Percentiles rank a stretch among this genome's conserved stretches.
Evolutionary conservation across 2,797 vertebrate genomes (phyloP).

Genomic region (Lophius americanus): DNA sequence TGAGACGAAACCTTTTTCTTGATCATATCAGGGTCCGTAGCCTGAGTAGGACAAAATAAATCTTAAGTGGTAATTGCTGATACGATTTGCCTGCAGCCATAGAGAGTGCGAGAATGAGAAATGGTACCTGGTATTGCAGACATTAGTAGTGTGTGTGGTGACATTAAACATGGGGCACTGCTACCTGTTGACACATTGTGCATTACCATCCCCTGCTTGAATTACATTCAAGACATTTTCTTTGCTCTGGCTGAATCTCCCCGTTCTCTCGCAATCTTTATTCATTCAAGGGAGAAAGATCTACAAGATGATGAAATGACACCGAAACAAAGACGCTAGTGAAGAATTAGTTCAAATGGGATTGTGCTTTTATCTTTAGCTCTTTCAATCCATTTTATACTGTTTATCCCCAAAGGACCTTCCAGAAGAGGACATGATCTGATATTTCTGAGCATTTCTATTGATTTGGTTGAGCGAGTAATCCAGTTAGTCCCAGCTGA

Average conservation of each 20-base stretch:
- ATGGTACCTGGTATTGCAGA: constrained; percentile 7
- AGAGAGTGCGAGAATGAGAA: constrained; percentile 5
- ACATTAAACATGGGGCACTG: constrained; percentile 30
- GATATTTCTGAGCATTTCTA: constrained; percentile 48
- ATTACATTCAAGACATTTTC: constrained; percentile 17
- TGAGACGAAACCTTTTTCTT: too few species aligned
- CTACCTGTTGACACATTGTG: constrained; percentile 21
- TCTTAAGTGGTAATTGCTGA: constrained; percentile 26
- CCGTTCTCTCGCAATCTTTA: constrained; percentile 8
- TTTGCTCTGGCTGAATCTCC: constrained; percentile 3
- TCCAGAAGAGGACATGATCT: constrained; percentile 35
- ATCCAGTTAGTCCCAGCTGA: constrained; percentile 43
- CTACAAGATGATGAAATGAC: constrained; percentile 51
- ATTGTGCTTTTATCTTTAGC: constrained; percentile 53
- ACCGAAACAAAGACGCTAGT: constrained; percentile 44
- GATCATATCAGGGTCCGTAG: too few species aligned
- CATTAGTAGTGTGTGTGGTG: constrained; percentile 19
- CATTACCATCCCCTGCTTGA: constrained; percentile 1
- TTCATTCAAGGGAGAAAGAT: constrained; percentile 38
- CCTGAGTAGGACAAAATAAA: constrained; percentile 14
- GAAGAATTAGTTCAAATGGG: constrained; percentile 56
- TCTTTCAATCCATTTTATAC: constrained; percentile 46
- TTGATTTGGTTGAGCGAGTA: constrained; percentile 57
- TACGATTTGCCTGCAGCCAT: constrained; percentile 6
- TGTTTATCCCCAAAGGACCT: constrained; percentile 42